Evolutionary conservation across 2,888 invertebrate genomes (phyloP).

Genomic region (Ametastegia equiseti): DNA sequence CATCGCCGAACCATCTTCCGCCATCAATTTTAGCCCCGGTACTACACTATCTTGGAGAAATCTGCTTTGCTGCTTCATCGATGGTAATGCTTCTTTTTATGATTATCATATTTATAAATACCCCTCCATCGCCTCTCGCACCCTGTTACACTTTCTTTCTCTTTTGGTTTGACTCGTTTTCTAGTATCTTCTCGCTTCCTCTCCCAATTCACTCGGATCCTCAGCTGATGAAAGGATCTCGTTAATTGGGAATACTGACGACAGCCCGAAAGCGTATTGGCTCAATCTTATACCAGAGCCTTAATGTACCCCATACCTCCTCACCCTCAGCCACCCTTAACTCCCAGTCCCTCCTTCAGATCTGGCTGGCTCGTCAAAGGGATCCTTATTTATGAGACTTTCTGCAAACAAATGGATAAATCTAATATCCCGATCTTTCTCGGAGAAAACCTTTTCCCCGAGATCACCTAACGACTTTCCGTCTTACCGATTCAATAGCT

Average conservation of each 20-base stretch:
- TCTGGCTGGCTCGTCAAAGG: conserved; percentile 67
- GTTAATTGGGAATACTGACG: conserved; percentile 73
- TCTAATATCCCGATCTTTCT: conserved; percentile 66
- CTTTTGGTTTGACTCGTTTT: background rate
- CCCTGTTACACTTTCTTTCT: background rate
- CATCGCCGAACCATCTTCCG: conserved; percentile 49
- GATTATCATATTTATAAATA: conserved; percentile 67
- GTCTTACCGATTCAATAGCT: conserved; percentile 14
- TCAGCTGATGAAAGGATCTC: conserved; percentile 68
- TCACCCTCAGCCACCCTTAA: conserved; percentile 44
- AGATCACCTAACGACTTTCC: conserved; percentile 27
- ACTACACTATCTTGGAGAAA: conserved; percentile 49
- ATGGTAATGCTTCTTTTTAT: conserved; percentile 62
- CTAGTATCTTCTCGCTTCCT: conserved; percentile 39
- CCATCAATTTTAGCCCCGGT: conserved; percentile 61
- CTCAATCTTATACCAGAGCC: conserved; percentile 63
- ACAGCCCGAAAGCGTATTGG: conserved; percentile 60
- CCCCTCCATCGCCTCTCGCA: conserved; percentile 48
- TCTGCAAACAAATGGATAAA: conserved; percentile 75
- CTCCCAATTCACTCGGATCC: conserved; percentile 53
- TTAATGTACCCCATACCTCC: conserved; percentile 54
- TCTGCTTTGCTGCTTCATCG: conserved; percentile 57
- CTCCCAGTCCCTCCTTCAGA: conserved; percentile 46
- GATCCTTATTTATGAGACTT: conserved; percentile 75
- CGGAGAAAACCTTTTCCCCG: background rate